Percentiles rank a stretch among this genome's conserved stretches.
Conservation (phyloP, 2,113 vertebrate species). For the Eonycteris spelaea region DNA sequence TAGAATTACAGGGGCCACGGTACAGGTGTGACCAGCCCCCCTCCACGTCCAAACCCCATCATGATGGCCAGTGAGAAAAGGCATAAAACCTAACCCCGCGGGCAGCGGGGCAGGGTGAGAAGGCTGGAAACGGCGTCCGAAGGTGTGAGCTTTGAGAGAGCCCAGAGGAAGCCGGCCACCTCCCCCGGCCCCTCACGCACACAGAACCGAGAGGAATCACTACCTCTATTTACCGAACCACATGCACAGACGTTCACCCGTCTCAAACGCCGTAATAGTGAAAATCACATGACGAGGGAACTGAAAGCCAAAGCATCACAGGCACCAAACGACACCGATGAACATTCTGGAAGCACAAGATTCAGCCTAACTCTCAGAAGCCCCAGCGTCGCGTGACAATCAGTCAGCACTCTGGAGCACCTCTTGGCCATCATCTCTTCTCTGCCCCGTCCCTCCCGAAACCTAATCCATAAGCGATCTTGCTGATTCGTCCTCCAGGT, state of each 20-base stretch:
- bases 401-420: neutral
- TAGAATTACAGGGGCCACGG: neutral
- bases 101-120: neutral
- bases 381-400: neutral
- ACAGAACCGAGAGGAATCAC: conserved; percentile 49
- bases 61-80: neutral
- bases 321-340: neutral
- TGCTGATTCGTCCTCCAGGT: neutral
- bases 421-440: neutral
- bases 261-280: neutral
- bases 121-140: neutral
- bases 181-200: neutral
- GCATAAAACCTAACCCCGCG: neutral
- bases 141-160: neutral
- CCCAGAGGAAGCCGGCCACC: conserved; percentile 3
- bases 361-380: neutral
- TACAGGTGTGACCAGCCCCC: neutral
- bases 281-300: conserved; percentile 52
- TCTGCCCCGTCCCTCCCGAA: neutral
- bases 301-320: neutral
- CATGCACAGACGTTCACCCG: neutral
- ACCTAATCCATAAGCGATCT: neutral
- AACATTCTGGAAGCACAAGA: neutral
- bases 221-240: neutral
- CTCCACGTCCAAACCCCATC: neutral